A percentile compares a stretch with the other conserved stretches of the same genome.
phyloP scores from a whole-genome alignment of 2,113 vertebrate genomes.

The Toxotes jaculatrix region DNA sequence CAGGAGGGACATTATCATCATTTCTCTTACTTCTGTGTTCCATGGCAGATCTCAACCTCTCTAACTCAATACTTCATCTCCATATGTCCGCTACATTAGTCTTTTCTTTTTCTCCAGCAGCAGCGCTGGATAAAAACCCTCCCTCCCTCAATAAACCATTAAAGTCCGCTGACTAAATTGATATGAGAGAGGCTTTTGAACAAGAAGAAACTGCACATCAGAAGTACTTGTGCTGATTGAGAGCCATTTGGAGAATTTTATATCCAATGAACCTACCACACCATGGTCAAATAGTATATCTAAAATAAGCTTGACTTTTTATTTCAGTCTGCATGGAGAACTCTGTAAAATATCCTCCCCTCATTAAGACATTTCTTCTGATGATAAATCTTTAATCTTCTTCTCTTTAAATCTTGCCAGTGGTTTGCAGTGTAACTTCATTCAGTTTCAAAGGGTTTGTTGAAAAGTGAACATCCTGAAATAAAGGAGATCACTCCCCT shows the following conservation, averaged over 20 bases:
- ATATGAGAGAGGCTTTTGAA: conserved; percentile 19
- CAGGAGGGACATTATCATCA: conserved; percentile 24
- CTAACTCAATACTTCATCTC: conserved; percentile 39
- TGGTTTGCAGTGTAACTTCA: neutral
- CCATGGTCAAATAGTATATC: conserved; percentile 17
- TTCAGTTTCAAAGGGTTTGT: neutral
- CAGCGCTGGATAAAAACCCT: conserved; percentile 3
- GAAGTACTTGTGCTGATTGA: conserved; percentile 33
- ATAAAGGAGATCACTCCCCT: neutral
- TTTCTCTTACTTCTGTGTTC: conserved; percentile 9
- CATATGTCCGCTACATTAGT: conserved; percentile 12
- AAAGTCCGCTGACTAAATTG: conserved; percentile 22
- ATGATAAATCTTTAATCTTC: neutral
- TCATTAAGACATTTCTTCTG: neutral
- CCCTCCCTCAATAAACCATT: conserved; percentile 5
- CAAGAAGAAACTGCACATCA: conserved; percentile 7
- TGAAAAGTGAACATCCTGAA: neutral
- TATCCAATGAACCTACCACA: conserved; percentile 7
- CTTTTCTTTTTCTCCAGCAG: conserved; percentile 18
- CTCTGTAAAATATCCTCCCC: neutral
- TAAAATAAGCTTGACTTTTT: neutral
- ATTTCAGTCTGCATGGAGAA: neutral
- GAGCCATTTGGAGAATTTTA: conserved; percentile 17
- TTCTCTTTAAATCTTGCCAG: neutral
- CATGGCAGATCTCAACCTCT: conserved; percentile 32